phyloP scores from a whole-genome alignment of 2,113 vertebrate genomes.

The Pelvicachromis taeniatus region DNA sequence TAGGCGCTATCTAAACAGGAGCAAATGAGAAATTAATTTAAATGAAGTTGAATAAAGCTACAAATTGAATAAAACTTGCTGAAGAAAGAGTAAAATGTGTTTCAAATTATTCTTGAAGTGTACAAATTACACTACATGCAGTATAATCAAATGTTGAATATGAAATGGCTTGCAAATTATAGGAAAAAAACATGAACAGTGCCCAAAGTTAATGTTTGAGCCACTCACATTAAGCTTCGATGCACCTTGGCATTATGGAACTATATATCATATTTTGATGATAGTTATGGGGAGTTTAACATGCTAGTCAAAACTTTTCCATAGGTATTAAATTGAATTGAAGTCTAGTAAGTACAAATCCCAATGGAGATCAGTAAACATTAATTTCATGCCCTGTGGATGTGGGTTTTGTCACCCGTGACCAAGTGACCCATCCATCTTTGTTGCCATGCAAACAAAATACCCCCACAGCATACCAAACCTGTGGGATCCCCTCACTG shows the following conservation, averaged over 20 bases:
- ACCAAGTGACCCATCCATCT: neutral
- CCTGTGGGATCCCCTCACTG: neutral
- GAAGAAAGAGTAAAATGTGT: slow-evolving; percentile 9
- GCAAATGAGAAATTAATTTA: neutral
- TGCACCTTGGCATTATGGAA: neutral
- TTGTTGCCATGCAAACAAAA: neutral
- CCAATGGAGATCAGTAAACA: neutral
- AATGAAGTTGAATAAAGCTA: slow-evolving; percentile 25
- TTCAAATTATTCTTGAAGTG: neutral
- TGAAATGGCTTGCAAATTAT: neutral
- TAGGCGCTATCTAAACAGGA: neutral
- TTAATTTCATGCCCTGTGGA: neutral
- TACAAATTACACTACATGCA: neutral
- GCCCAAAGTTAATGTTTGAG: neutral
- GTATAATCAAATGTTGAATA: neutral
- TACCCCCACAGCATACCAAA: neutral
- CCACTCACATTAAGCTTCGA: neutral
- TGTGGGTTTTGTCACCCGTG: neutral
- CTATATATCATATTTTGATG: neutral
- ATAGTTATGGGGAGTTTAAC: neutral
- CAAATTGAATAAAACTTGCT: slow-evolving; percentile 19
- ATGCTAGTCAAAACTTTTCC: neutral
- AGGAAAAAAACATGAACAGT: neutral
- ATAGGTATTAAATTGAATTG: neutral
- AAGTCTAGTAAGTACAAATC: neutral